A percentile compares a stretch with the other conserved stretches of the same genome.
Conservation (phyloP, 37 sponge, comb jelly and placozoan genomes). For the Ephydatia muelleri region DNA sequence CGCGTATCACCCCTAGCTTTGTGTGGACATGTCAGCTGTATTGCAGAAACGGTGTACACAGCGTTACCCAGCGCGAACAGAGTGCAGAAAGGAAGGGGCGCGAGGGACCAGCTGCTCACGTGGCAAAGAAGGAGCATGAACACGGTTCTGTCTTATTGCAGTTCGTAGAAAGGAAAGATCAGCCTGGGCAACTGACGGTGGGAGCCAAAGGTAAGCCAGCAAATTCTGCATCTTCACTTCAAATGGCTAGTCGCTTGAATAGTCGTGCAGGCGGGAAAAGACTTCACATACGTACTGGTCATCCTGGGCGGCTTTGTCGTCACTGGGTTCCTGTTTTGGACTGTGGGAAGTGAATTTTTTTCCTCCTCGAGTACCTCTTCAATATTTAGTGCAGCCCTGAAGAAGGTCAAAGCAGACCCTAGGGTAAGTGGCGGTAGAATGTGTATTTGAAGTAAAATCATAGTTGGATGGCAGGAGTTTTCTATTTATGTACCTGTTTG, state of each 20-base stretch:
- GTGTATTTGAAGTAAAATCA: neutral
- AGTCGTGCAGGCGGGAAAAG: slow-evolving; percentile 82
- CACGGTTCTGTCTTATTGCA: slow-evolving; percentile 61
- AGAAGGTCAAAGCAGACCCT: slow-evolving; percentile 58
- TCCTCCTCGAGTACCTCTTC: slow-evolving; percentile 56
- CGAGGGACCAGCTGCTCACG: neutral
- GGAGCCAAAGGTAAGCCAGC: slow-evolving; percentile 53
- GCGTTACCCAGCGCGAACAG: neutral
- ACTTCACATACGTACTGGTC: slow-evolving; percentile 60
- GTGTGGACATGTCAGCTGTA: neutral
- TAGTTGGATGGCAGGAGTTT: too few relatives aligned
- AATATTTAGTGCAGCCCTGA: slow-evolving; percentile 68
- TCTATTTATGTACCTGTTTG: too few relatives aligned
- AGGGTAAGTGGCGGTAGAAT: slow-evolving; percentile 24
- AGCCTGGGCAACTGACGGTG: slow-evolving; percentile 62
- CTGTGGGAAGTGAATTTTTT: slow-evolving; percentile 75
- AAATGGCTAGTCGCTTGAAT: neutral
- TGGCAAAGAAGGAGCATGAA: neutral
- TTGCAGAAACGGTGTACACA: neutral
- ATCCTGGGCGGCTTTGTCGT: slow-evolving; percentile 72
- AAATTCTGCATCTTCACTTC: neutral
- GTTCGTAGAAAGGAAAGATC: slow-evolving; percentile 19
- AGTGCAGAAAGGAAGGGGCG: neutral
- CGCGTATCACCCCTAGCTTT: neutral
- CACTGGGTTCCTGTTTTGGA: slow-evolving; percentile 69